These are phyloP conservation scores for Latheticus oryzae DNA, from an alignment of 2,888 invertebrate species.

Conservation along the genomic window DNA sequence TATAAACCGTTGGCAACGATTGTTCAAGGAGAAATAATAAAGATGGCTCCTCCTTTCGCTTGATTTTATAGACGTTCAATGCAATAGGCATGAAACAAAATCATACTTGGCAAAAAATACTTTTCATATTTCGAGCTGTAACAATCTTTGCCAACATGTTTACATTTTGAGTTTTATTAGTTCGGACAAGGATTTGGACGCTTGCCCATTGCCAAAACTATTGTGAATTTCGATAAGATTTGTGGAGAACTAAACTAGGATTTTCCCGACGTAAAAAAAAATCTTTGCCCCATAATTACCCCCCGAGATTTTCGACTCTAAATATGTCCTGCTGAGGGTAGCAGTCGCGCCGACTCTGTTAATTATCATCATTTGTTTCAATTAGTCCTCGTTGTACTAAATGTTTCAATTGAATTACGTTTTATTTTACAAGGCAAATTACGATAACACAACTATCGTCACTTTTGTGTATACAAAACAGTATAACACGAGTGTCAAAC, in stretches of 20 bases:
- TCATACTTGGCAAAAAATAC: slow-evolving; percentile 4
- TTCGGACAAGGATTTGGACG: slow-evolving; percentile 19
- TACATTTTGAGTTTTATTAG: slow-evolving; percentile 19
- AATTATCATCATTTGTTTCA: slow-evolving; percentile 49
- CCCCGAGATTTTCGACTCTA: slow-evolving; percentile 1
- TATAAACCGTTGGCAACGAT: slow-evolving; percentile 19
- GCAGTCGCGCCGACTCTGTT: slow-evolving; percentile 13
- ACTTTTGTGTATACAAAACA: slow-evolving; percentile 37
- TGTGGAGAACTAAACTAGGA: too few species aligned
- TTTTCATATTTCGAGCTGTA: slow-evolving; percentile 1
- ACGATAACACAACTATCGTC: slow-evolving; percentile 30
- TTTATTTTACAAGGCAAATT: slow-evolving; percentile 40
- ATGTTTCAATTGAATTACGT: slow-evolving; percentile 49
- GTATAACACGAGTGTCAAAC: slow-evolving; percentile 55
- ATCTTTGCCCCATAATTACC: too few species aligned
- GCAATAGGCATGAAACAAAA: too few species aligned
- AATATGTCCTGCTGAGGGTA: slow-evolving; percentile 17
- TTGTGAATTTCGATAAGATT: too few species aligned
- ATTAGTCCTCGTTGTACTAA: slow-evolving; percentile 47
- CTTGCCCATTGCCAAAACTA: slow-evolving; percentile 10
- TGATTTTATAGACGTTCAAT: too few species aligned
- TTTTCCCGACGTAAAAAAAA: too few species aligned
- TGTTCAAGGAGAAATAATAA: too few species aligned
- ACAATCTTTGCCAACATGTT: slow-evolving; percentile 27
- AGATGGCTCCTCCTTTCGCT: too few species aligned